These are phyloP conservation scores for Neuroscelio doddi DNA, from an alignment of 2,888 invertebrate genomes.

Conservation along the genomic window DNA sequence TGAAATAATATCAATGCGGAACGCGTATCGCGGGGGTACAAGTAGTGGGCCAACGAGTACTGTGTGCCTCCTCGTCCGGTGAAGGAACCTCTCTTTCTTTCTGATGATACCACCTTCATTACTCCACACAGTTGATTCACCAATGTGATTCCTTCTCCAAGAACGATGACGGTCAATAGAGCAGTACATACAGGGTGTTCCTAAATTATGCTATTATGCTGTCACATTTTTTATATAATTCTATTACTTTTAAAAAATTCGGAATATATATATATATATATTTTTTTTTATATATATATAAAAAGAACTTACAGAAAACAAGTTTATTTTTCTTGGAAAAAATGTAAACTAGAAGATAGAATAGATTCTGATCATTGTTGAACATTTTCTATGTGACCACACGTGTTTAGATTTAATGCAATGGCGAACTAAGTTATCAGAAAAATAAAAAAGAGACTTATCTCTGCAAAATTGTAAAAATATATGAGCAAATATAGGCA, in stretches of 20 bases:
- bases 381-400: no score
- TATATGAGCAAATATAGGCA: no score
- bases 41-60: conserved; percentile 65
- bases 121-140: conserved; percentile 25
- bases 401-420: no score
- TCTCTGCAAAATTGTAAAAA: no score
- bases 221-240: background rate
- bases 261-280: no score
- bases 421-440: no score
- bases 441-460: no score
- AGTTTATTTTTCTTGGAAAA: background rate
- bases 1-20: conserved; percentile 71
- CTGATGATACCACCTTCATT: conserved; percentile 24
- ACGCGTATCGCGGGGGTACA: conserved; percentile 69
- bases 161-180: conserved; percentile 13
- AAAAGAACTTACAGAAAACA: no score
- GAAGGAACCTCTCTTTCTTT: conserved; percentile 28
- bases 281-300: no score
- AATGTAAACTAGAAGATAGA: no score
- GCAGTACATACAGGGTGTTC: conserved; percentile 1
- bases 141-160: conserved; percentile 18
- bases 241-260: no score
- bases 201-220: background rate
- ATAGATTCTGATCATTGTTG: no score
- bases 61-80: conserved; percentile 46